Evolutionary conservation across 2,888 invertebrate species (phyloP), one percentile per base, ranked within the genome.

Genomic region (Psylliodes chrysocephalus): DNA sequence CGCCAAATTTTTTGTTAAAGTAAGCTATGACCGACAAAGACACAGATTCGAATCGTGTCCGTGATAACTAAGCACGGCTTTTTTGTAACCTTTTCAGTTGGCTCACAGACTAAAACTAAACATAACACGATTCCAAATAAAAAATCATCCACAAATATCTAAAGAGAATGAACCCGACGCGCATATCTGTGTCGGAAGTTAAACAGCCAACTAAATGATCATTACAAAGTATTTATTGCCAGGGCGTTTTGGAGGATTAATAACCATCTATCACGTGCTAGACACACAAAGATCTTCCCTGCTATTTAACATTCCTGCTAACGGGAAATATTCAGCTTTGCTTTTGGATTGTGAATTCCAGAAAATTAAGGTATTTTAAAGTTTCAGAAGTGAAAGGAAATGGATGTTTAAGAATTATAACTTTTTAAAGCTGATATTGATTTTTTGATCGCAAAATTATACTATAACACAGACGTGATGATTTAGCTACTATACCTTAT

Each of bases 211-310:
- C 81, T 81, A 81, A 81, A 81, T 77, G 81, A 81, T 81, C 81
- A 80, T 81, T 81, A 81, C 79, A 76, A 80, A 78, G 81, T 81
- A 81, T 81, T 81, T 81, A 81, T 81, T 81, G 77, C 79, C 74
- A 66, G 74, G 76, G 75, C 78, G 76, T 78, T 79, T 77, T 73
- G 73, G 68, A 68, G 78, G 74, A 79, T 78, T 79, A 78, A 79
- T 79, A 79, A 77, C 77, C 80, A 80, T 81, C 79, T 77, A 81
- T 81, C 81, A 80, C 75, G 66, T 70, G 70, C 69, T 71, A 70
- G 74, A 76, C 75, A 14, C n/a, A 74, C 71, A 63, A 47, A 62
- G 59, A 59, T 68, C 69, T 66, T 67, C 63, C 69, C 75, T 73
- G 38, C 74, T 72, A 76, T 79, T 79, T 78, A 79, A 77, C 78